Percentiles rank a stretch among this genome's conserved stretches.
These are phyloP conservation scores for Dryocosmus kuriphilus DNA, from an alignment of 2,888 invertebrate species.

Conservation along the genomic window DNA sequence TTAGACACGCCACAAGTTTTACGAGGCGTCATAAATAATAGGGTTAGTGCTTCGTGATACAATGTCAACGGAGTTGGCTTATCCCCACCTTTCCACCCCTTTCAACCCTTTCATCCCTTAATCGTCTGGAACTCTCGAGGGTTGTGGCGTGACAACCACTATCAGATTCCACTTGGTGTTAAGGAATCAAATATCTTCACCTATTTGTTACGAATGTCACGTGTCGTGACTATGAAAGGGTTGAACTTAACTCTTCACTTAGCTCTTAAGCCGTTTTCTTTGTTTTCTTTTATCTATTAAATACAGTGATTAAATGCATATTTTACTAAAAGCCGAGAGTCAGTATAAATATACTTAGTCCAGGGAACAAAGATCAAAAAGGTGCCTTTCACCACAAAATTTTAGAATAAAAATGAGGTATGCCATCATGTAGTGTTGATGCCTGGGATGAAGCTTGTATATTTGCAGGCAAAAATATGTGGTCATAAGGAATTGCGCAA, in stretches of 20 bases:
- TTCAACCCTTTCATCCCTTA: constrained; percentile 60
- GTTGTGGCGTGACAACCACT: constrained; percentile 61
- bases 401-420: no score
- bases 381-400: no score
- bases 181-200: constrained; percentile 47
- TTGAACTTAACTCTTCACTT: background rate
- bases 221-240: background rate
- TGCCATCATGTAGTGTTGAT: no score
- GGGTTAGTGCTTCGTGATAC: constrained; percentile 74
- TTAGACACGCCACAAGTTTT: constrained; percentile 75
- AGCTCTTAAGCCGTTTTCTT: background rate
- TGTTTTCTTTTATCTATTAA: background rate
- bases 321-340: background rate
- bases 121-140: constrained; percentile 64
- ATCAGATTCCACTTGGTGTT: constrained; percentile 52
- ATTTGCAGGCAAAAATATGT: no score
- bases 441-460: no score
- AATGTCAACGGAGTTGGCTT: constrained; percentile 67
- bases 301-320: background rate
- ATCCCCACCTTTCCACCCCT: constrained; percentile 47
- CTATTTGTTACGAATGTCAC: constrained; percentile 5
- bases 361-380: no score
- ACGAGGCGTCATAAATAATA: constrained; percentile 75
- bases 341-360: no score
- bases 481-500: no score